phyloP scores from a whole-genome alignment of 37 sponge, comb jelly and placozoan species.

The Theonella swinhoei region DNA sequence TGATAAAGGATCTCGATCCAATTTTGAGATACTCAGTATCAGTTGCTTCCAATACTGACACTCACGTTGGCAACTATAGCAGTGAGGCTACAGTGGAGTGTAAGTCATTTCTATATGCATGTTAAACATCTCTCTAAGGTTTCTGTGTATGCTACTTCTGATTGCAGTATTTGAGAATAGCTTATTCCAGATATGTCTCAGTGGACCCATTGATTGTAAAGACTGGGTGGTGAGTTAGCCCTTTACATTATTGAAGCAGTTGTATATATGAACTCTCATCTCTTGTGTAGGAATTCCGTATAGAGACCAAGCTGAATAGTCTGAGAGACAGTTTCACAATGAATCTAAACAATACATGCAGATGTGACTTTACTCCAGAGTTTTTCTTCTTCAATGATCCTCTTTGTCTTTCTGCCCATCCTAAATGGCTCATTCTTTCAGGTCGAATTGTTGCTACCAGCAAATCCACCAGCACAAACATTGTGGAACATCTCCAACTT shows the following conservation, averaged over 20 bases:
- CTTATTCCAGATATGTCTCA: background rate
- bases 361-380: background rate
- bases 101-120: too few relatives aligned
- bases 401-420: background rate
- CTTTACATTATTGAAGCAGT: background rate
- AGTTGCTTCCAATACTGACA: too few relatives aligned
- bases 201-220: background rate
- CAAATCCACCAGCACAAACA: background rate
- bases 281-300: background rate
- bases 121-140: too few relatives aligned
- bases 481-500: background rate
- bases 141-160: too few relatives aligned
- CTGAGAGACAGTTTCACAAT: background rate
- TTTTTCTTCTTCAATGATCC: background rate
- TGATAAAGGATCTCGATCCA: too few relatives aligned
- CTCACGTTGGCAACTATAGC: too few relatives aligned
- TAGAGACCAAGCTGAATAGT: background rate
- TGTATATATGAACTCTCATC: background rate
- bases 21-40: too few relatives aligned
- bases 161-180: background rate
- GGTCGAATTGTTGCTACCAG: background rate
- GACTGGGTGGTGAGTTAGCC: background rate
- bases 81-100: too few relatives aligned
- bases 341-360: background rate
- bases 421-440: background rate